Base-by-base conservation (phyloP, 1,140 invertebrate genomes). In the Sarcophaga bullata region DNA sequence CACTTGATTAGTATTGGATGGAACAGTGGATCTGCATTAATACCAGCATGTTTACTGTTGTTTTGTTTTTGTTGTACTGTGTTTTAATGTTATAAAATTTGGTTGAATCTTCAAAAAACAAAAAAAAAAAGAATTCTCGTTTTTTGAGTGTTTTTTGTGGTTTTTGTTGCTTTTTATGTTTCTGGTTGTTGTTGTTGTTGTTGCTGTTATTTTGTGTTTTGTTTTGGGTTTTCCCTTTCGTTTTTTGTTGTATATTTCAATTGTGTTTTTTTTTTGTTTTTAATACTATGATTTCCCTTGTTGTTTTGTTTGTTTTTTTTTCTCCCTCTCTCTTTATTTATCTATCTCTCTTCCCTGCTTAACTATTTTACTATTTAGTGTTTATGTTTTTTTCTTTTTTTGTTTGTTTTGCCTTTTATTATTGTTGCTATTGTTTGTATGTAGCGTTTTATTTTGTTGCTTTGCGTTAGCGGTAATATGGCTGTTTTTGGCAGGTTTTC, bases 81-180 rank as follows among this genome's bases (percentile, higher is more conserved):
- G 25, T 37, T 37, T 37, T 37, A 1, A 37, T 37, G 25, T 37
- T 37, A 37, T 37, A 37, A 37, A 58, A 58, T 15, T 58, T 58
- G 54, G 54, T 4, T 19, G 62, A 3, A 68, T 19, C 25, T 37
- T 37, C 25, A 68, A 68, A 52, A 50, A 50, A 50, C 11, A 11
- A 50, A 50, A 37, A 37, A 37, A 52, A 3, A 52, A 52, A 68
- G 19, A 68, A 19, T 68, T 68, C 62, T 68, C 62, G 62, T 68
- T 68, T 68, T 68, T 68, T 19, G 62, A 19, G 62, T 68, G 62
- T 68, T 48, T 48, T 75, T 73, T 19, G 11, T 76, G n/a, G 73
- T 2, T n/a, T 48, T 76, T 50, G 48, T 50, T 50, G 73, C 73
- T 76, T 76, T 76, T 76, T 50, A 50, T 48, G 73, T 76, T 76